phyloP scores from a whole-genome alignment of 2,888 invertebrate species.

The Nezara viridula region DNA sequence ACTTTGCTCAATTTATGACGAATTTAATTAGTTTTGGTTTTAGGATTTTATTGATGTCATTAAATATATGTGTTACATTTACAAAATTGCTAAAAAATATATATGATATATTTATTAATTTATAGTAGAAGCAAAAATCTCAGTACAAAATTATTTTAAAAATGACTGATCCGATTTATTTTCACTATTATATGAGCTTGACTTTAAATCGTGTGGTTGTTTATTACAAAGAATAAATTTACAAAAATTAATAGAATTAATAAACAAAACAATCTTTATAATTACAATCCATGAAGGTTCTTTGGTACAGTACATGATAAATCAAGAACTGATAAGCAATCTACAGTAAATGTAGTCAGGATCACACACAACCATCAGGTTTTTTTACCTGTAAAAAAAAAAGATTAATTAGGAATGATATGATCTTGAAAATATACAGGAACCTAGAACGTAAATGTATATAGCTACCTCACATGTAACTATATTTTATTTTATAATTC shows the following conservation, averaged over 20 bases:
- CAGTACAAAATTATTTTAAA: background rate
- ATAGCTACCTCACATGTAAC: too few species aligned
- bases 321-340: background rate
- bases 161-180: background rate
- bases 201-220: background rate
- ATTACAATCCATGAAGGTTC: background rate
- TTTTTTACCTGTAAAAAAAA: too few species aligned
- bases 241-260: background rate
- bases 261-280: background rate
- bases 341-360: background rate
- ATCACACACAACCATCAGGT: background rate
- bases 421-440: too few species aligned
- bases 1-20: background rate
- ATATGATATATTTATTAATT: background rate
- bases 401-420: too few species aligned
- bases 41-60: background rate
- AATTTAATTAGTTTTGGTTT: background rate
- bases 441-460: too few species aligned
- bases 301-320: background rate
- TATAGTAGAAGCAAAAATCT: background rate
- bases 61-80: background rate
- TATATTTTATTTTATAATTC: too few species aligned
- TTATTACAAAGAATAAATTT: too few species aligned
- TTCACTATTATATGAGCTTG: background rate
- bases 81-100: background rate